Conservation (phyloP, 2,113 vertebrate genomes). For the Dascyllus trimaculatus region DNA sequence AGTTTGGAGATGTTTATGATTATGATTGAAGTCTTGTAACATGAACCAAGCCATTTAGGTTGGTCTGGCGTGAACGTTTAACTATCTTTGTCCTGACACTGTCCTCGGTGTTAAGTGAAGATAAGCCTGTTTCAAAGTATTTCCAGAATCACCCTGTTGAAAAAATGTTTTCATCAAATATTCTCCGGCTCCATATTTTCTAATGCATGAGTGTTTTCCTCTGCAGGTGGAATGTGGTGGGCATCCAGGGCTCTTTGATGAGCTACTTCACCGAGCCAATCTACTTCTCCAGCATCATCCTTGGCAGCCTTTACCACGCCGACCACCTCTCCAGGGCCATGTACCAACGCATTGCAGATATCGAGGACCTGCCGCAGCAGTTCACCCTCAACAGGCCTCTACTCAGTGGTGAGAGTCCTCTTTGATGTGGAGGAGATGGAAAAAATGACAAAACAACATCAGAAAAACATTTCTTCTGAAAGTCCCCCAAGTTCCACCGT, state of each 20-base stretch:
- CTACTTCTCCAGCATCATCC: constrained; percentile 98
- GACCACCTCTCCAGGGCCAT: constrained; percentile 97
- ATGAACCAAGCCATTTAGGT: neutral
- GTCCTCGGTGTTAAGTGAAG: too few species aligned
- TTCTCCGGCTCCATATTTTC: neutral
- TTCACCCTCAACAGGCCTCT: constrained; percentile 95
- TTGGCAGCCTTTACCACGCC: constrained; percentile 96
- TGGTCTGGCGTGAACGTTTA: too few species aligned
- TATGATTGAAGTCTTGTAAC: neutral
- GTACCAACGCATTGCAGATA: constrained; percentile 96
- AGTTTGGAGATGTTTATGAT: too few species aligned
- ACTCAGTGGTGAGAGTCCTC: constrained; percentile 89
- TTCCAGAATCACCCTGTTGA: too few species aligned
- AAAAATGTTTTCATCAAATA: neutral
- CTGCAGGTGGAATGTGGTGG: constrained; percentile 96
- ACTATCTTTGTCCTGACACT: too few species aligned
- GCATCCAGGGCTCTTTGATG: constrained; percentile 95
- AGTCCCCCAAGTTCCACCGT: neutral
- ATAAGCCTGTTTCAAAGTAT: too few species aligned
- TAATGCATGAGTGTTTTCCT: neutral
- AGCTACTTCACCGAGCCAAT: constrained; percentile 95
- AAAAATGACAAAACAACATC: neutral
- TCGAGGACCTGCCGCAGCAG: constrained; percentile 92
- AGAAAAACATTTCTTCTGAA: neutral
- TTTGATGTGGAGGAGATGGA: neutral